Percentiles rank a stretch among this genome's conserved stretches.
Evolutionary conservation across 2,888 invertebrate genomes (phyloP).

Genomic region (Meteorus colon): DNA sequence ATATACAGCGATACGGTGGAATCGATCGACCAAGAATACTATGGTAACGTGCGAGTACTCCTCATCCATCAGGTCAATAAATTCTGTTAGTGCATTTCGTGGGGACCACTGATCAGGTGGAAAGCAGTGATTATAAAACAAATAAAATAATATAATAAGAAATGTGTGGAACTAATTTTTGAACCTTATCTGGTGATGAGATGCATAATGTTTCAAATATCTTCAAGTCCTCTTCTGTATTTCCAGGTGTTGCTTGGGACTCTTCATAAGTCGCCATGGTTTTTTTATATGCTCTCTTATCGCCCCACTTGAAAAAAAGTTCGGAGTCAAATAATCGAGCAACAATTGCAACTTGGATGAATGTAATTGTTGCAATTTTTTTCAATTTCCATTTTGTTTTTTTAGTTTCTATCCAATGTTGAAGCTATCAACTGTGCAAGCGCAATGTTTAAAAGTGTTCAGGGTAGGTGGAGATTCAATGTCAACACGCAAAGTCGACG

Average conservation of each 20-base stretch:
- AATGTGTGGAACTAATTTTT: constrained; percentile 18
- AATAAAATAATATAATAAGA: constrained; percentile 28
- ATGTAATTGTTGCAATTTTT: constrained; percentile 19
- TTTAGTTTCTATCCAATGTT: not conserved
- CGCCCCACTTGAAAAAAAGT: not conserved
- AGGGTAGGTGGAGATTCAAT: constrained; percentile 51
- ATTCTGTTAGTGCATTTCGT: constrained; percentile 40
- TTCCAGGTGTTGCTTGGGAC: constrained; percentile 66
- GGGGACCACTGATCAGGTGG: constrained; percentile 35
- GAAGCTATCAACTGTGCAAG: not conserved
- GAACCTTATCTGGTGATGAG: constrained; percentile 76
- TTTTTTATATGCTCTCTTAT: not conserved
- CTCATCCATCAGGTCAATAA: constrained; percentile 61
- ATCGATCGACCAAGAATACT: constrained; percentile 65
- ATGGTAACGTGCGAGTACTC: constrained; percentile 62
- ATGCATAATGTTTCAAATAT: constrained; percentile 82
- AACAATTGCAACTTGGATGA: constrained; percentile 1
- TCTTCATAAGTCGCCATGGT: constrained; percentile 56
- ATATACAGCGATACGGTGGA: constrained; percentile 48
- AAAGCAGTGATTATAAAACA: constrained; percentile 20
- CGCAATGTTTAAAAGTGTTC: constrained; percentile 47
- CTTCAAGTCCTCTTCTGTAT: constrained; percentile 82
- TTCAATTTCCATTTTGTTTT: constrained; percentile 14
- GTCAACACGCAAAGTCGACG: constrained; percentile 56
- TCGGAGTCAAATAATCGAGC: not conserved